Base-by-base conservation (phyloP, 2,797 vertebrate species). In the Sarcoramphus papa region DNA sequence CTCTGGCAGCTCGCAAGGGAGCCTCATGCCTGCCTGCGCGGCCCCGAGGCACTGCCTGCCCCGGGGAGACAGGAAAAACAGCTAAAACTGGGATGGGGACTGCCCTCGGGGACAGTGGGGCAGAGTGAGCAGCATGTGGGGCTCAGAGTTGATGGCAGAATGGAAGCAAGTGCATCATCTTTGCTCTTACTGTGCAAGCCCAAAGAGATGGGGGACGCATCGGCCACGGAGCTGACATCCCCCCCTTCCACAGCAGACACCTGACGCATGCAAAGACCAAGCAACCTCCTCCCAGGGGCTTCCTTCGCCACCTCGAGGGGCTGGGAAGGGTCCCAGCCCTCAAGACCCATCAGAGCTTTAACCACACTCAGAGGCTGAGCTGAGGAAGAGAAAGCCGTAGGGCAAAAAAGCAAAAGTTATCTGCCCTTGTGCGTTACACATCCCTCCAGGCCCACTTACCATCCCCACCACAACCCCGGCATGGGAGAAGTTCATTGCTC, bases 201-300 rank as follows among this genome's bases (percentile, higher is more conserved):
- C 57, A 22, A 1, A 4, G 24, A 75, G 45, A 7, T 13, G 62
- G 28, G 48, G 48, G 60, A n/a, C 16, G 22, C 2, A 4, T 0
- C 1, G 4, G 24, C 18, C 43, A 13, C 0, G 0, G n/a, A 22
- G 45, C 31, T 18, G 60, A 25, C 8, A 3, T 4, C 17, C 3
- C 37, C 28, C 19, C 9, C 8, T 40, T 14, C 72, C 88, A 48
- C 54, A 37, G 78, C 74, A 37, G 67, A 15, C 54, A 72, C 37
- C 53, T 25, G 73, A 70, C 73, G 27, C 22, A 3, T 1, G 13
- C 18, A 28, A 30, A 59, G 48, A 45, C 31, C 63, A 23, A 57
- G 33, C 1, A 1, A 40, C 31, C 35, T 69, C 48, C 28, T 85
- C 45, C 75, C 4, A 3, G 33, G 27, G 25, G 35, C 28, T 54